A percentile compares a stretch with the other conserved stretches of the same genome.
These are phyloP conservation scores for Eufriesea mexicana DNA, from an alignment of 1,140 invertebrate species.

Conservation along the genomic window DNA sequence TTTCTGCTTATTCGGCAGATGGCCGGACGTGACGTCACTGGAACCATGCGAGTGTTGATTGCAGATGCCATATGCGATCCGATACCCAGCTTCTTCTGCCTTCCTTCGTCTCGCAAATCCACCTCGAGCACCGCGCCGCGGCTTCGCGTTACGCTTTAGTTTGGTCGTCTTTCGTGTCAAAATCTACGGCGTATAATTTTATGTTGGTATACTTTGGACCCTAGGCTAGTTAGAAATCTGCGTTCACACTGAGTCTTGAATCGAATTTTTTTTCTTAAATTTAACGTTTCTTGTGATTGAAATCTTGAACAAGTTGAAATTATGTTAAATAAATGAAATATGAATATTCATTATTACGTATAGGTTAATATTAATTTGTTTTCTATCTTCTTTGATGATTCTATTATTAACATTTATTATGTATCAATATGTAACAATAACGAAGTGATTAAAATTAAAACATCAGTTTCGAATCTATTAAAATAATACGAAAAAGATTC, in stretches of 20 bases:
- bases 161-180: constrained; percentile 27
- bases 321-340: no score
- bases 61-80: constrained; percentile 69
- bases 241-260: neutral
- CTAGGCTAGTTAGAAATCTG: neutral
- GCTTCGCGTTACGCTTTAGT: constrained; percentile 36
- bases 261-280: neutral
- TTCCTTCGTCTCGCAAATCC: constrained; percentile 32
- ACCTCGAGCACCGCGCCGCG: constrained; percentile 19
- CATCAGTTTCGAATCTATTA: no score
- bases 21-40: constrained; percentile 73
- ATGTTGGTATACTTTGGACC: neutral
- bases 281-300: neutral
- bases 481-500: no score
- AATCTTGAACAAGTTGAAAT: no score
- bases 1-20: constrained; percentile 74
- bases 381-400: no score
- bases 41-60: constrained; percentile 62
- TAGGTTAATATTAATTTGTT: no score
- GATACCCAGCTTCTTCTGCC: constrained; percentile 65
- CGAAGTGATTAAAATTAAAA: no score
- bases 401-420: no score
- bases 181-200: constrained; percentile 31
- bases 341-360: no score
- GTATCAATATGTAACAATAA: no score